These are phyloP conservation scores for Pyrocephalus nanus DNA, from an alignment of 2,797 vertebrate species.

Conservation along the genomic window DNA sequence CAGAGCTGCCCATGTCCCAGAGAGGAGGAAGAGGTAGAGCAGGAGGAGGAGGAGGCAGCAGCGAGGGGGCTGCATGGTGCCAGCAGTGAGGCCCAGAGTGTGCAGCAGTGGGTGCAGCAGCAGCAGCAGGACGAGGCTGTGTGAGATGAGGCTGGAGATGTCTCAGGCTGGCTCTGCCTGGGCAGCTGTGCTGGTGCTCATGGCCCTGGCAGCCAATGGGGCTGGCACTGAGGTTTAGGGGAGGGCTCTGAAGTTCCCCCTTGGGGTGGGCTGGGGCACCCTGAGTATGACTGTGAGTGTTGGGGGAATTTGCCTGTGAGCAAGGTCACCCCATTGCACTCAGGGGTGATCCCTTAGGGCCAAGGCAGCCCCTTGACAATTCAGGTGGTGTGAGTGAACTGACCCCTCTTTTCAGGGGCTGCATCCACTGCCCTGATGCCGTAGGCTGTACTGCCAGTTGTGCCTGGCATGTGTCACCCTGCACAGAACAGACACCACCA, in stretches of 20 bases:
- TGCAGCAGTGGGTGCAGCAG: not conserved
- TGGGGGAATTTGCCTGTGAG: not conserved
- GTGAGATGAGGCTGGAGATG: not conserved
- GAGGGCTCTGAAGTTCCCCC: not conserved
- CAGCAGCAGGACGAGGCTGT: not conserved
- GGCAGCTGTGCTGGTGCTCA: not conserved
- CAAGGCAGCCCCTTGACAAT: too few species aligned
- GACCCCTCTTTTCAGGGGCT: too few species aligned
- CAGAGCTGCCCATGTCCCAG: not conserved
- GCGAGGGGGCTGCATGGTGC: not conserved
- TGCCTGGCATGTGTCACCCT: not conserved
- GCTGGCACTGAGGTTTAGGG: constrained; percentile 11
- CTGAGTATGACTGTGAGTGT: not conserved
- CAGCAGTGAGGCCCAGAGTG: rapidly evolving
- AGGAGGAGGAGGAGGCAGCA: not conserved
- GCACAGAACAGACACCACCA: not conserved
- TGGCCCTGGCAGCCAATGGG: not conserved
- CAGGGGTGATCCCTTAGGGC: not conserved
- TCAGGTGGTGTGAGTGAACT: too few species aligned
- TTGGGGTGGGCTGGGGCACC: not conserved
- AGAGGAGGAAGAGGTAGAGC: not conserved
- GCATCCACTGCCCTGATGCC: too few species aligned
- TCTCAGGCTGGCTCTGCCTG: not conserved
- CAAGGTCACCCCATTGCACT: not conserved
- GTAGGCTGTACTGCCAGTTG: too few species aligned